Evolutionary conservation across 2,113 vertebrate species (phyloP), one percentile per base, ranked within the genome.

Genomic region (Ammospiza caudacuta): DNA sequence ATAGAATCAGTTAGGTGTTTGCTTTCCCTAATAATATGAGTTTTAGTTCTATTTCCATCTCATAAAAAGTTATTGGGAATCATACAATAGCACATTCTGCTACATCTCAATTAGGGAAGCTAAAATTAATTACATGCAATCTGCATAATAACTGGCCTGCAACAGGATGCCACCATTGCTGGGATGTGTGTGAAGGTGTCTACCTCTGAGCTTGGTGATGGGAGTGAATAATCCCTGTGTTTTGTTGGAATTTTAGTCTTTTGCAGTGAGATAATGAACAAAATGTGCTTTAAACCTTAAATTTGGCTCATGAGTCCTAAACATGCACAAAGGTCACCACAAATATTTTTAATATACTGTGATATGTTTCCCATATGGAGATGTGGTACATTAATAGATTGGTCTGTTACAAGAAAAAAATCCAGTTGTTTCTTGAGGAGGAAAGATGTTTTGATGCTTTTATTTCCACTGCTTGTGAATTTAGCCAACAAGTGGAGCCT

Each of bases 61-160:
- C 37, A 91, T 74, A 68, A 96, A 91, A 44, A 33, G 25, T 83
- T 83, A 14, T 77, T 25, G 9, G 27, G 17, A 37, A 37, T 93
- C 15, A 41, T 47, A 79, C 35, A 91, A 6, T 57, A 83, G 58
- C 39, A 47, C 47, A 37, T 55, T 52, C 16, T 87, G 57, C 80
- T 93, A 78, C 51, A 57, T 89, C 77, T 96, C 83, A 92, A 69
- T 96, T 94, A 96, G 70, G 35, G n/a, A 83, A 90, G 43, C 52
- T 89, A 31, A 64, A 92, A 86, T 78, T 93, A 93, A 88, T 94
- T 49, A 43, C 28, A 12, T 66, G n/a, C 43, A 44, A 22, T 89
- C 69, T 84, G 43, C 47, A 64, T 44, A 35, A 28, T 76, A 75
- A 70, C 43, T 89, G 88, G n/a, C 33, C 83, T 90, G 83, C 61